Evolutionary conservation across 2,797 vertebrate genomes (phyloP).

Genomic region (Melanotaenia parkinsoni): DNA sequence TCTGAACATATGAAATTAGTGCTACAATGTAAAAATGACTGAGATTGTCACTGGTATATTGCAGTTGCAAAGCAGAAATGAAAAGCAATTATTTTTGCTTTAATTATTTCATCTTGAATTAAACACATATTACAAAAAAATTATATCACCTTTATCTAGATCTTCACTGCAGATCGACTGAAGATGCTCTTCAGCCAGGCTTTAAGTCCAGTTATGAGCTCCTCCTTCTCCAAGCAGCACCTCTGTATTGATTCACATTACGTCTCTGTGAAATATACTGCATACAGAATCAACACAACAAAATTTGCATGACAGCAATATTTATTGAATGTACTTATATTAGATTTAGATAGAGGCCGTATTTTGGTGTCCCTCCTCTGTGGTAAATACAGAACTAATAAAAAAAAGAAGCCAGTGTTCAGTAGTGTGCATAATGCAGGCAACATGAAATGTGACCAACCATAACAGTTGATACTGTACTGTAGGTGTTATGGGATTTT

Average conservation of each 20-base stretch:
- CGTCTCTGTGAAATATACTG: constrained; percentile 18
- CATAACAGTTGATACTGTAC: constrained; percentile 65
- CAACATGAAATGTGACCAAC: constrained; percentile 65
- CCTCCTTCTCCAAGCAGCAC: too few species aligned
- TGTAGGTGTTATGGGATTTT: constrained; percentile 67
- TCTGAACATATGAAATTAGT: too few species aligned
- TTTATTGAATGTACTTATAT: constrained; percentile 25
- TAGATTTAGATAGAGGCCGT: constrained; percentile 15
- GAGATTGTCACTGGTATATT: background rate
- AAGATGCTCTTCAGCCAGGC: background rate
- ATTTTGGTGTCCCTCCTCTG: constrained; percentile 27
- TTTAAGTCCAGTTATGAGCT: background rate
- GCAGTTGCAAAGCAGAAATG: background rate
- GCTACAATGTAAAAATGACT: background rate
- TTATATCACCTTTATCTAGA: background rate
- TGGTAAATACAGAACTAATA: constrained; percentile 43
- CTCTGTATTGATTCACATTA: constrained; percentile 13
- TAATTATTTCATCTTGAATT: too few species aligned
- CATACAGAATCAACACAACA: constrained; percentile 14
- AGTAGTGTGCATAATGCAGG: constrained; percentile 50
- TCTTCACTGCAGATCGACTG: background rate
- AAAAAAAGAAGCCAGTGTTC: constrained; percentile 53
- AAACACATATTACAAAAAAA: too few species aligned
- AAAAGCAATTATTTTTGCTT: too few species aligned
- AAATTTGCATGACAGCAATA: constrained; percentile 13